A percentile compares a stretch with the other conserved stretches of the same genome.
These are phyloP conservation scores for Graphium colonna DNA, from an alignment of 2,888 invertebrate species.

Conservation along the genomic window DNA sequence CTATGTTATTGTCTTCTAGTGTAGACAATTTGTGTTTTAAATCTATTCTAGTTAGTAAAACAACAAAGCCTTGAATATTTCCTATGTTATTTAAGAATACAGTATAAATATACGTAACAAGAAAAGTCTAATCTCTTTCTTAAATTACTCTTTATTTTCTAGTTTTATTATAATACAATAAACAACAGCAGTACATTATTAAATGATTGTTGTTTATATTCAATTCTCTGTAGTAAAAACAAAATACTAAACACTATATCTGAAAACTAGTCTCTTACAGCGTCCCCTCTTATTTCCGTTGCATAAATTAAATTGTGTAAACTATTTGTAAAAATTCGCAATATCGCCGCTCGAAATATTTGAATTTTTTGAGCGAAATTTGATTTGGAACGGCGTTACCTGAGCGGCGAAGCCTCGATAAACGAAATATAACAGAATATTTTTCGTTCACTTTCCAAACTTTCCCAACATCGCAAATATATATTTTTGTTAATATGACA, in stretches of 20 bases:
- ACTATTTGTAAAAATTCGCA: slow-evolving; percentile 2
- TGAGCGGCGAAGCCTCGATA: slow-evolving; percentile 3
- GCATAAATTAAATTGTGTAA: slow-evolving; percentile 7
- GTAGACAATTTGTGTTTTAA: no score
- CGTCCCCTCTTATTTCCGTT: slow-evolving; percentile 10
- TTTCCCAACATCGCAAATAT: slow-evolving; percentile 10
- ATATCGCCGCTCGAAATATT: slow-evolving; percentile 1
- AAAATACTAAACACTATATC: background rate
- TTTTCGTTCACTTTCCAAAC: slow-evolving; percentile 16
- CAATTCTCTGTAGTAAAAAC: slow-evolving; percentile 6
- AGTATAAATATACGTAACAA: no score
- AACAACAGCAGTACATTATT: slow-evolving; percentile 3
- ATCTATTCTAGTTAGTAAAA: no score
- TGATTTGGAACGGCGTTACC: slow-evolving; percentile 7
- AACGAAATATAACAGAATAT: slow-evolving; percentile 9
- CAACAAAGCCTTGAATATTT: no score
- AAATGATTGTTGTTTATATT: slow-evolving; percentile 5
- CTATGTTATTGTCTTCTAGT: no score
- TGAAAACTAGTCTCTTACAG: slow-evolving; percentile 5
- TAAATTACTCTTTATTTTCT: slow-evolving; percentile 13
- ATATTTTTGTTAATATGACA: background rate
- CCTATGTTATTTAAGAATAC: no score
- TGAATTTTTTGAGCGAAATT: slow-evolving; percentile 15
- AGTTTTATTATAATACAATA: slow-evolving; percentile 2
- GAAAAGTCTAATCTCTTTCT: background rate